Evolutionary conservation across 2,888 invertebrate species (phyloP), one percentile per base, ranked within the genome.

Genomic region (Ichneumoninae sp.): DNA sequence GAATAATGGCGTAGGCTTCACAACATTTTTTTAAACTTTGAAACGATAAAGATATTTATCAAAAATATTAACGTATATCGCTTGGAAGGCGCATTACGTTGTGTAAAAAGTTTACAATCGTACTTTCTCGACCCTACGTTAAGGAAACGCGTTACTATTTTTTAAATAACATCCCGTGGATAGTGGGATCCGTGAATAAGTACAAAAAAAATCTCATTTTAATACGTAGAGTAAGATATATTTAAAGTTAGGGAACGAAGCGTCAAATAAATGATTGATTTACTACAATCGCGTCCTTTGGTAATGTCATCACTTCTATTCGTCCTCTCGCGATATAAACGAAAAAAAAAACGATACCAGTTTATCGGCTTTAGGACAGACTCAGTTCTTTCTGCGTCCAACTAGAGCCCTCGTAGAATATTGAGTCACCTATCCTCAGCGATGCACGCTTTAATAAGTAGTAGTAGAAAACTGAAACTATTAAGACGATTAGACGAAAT

Each of bases 371-470:
- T 90, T 79, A 91, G n/a, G 89, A 47, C 69, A 90, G 86, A 82
- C 86, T 91, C 71, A 94, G 91, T 87, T 94, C 94, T 78, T 95
- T 95, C 88, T 96, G 95, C 89, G 97, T 95, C 97, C 97, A 97
- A 90, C 96, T 96, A 33, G 97, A 96, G 91, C 98, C 97, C 93
- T 98, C 97, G 93, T 98, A 98, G 93, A 97, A 97, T 86, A 97
- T 95, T 19, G 98, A 98, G 94, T 99, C 98, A 89, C 97, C 96
- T 85, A 99, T 96, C 88, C 97, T 95, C 84, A 99, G 94, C 1
- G 97, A 97, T 30, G 98, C 97, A 88, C 98, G 95, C 94, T 99
- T 99, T 94, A 97, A 98, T 90, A 96, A 96, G 93, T 97, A 98
- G 93, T 99, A 99, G 94, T 98, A 98, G 86, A 98, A 94, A 40